phyloP scores from a whole-genome alignment of 2,888 invertebrate species.

The Drosophila neonasuta region DNA sequence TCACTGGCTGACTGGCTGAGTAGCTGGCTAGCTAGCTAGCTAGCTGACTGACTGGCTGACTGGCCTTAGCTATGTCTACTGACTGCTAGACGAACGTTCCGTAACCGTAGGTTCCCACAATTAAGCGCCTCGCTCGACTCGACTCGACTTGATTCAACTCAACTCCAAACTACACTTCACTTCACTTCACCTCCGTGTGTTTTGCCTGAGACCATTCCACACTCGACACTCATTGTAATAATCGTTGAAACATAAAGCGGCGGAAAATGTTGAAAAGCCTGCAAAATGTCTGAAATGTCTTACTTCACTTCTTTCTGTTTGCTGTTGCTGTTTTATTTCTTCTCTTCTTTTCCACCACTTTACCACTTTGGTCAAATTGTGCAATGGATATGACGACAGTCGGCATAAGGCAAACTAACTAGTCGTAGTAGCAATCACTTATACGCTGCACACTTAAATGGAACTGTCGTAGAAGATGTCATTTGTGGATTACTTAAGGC shows the following conservation, averaged over 20 bases:
- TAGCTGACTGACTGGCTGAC: constrained; percentile 41
- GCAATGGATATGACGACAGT: constrained; percentile 63
- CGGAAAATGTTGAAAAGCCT: constrained; percentile 69
- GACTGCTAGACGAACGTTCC: constrained; percentile 69
- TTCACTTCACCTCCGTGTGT: not conserved
- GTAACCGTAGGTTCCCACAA: constrained; percentile 75
- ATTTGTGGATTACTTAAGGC: constrained; percentile 18
- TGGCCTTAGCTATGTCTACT: constrained; percentile 66
- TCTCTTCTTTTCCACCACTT: constrained; percentile 2
- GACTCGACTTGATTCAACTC: constrained; percentile 41
- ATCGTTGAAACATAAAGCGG: constrained; percentile 72
- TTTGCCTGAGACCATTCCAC: constrained; percentile 27
- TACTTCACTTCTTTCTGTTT: constrained; percentile 52
- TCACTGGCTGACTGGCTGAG: constrained; percentile 48
- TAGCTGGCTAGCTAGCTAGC: constrained; percentile 52
- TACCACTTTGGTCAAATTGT: constrained; percentile 48
- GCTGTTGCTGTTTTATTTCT: constrained; percentile 16
- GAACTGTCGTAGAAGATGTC: constrained; percentile 18
- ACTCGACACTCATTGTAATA: constrained; percentile 63
- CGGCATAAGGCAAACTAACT: constrained; percentile 16
- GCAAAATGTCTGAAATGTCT: constrained; percentile 60
- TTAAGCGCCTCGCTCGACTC: constrained; percentile 69
- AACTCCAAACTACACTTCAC: constrained; percentile 24
- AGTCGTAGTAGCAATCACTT: constrained; percentile 12
- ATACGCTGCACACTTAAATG: constrained; percentile 12